Evolutionary conservation across 2,113 vertebrate genomes (phyloP).

Genomic region (Aldabrachelys gigantea): DNA sequence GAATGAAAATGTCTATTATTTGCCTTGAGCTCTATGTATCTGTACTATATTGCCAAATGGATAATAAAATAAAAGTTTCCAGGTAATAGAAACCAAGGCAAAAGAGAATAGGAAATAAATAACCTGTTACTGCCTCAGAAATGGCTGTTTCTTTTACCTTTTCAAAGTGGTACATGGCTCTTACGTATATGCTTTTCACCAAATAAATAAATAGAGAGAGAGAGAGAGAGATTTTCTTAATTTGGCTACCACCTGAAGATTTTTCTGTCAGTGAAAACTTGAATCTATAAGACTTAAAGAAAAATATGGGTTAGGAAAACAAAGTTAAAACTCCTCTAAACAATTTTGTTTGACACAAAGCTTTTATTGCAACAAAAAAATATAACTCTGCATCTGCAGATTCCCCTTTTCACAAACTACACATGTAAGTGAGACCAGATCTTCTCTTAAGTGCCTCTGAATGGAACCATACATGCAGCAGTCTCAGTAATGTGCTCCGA

Average conservation of each 20-base stretch:
- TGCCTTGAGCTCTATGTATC: background rate
- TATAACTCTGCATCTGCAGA: background rate
- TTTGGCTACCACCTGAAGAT: background rate
- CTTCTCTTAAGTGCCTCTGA: background rate
- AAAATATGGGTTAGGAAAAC: background rate
- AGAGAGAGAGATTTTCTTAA: background rate
- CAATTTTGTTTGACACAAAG: background rate
- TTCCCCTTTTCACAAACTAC: background rate
- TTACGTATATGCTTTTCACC: background rate
- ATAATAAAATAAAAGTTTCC: background rate
- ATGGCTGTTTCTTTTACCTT: background rate
- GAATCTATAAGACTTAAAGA: background rate
- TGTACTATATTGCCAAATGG: background rate
- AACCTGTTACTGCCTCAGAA: background rate
- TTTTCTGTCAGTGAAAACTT: background rate
- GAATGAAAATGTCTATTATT: background rate
- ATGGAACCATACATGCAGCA: background rate
- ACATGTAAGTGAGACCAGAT: background rate
- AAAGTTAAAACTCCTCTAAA: background rate
- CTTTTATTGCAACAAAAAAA: background rate
- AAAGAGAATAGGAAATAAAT: background rate
- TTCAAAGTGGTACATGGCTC: background rate
- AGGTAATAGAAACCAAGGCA: background rate
- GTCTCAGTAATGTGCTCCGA: background rate
- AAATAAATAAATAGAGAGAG: background rate